Evolutionary conservation across 1,140 invertebrate species (phyloP).

Genomic region (Pygmarrhopalites habei): DNA sequence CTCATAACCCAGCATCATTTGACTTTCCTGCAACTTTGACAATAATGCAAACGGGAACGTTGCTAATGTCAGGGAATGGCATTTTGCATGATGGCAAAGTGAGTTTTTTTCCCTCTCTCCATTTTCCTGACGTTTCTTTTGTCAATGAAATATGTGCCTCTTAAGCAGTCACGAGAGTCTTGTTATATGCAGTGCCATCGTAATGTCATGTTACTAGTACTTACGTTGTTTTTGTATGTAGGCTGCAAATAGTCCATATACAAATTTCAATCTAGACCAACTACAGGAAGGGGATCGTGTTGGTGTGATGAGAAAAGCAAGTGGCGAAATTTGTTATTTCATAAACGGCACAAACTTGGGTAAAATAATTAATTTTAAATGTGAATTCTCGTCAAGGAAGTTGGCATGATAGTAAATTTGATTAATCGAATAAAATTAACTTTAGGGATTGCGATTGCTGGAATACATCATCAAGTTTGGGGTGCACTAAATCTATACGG

Average conservation of each 20-base stretch:
- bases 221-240: too few species aligned
- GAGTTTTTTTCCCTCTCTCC: too few species aligned
- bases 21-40: conserved; percentile 96
- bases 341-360: conserved; percentile 90
- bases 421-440: too few species aligned
- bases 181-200: too few species aligned
- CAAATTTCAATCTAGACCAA: conserved; percentile 90
- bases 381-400: too few species aligned
- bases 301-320: conserved; percentile 72
- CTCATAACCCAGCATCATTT: conserved; percentile 78
- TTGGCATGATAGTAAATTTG: too few species aligned
- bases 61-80: conserved; percentile 90
- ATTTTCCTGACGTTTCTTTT: too few species aligned
- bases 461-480: conserved; percentile 70
- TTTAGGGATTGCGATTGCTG: conserved; percentile 75
- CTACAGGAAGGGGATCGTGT: conserved; percentile 69
- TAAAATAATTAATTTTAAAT: too few species aligned
- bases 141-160: too few species aligned
- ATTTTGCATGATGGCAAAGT: conserved; percentile 89
- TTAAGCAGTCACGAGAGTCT: too few species aligned
- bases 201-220: too few species aligned
- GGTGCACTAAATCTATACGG: conserved; percentile 92
- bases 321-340: conserved; percentile 82
- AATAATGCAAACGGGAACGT: conserved; percentile 87
- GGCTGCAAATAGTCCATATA: conserved; percentile 85